These are phyloP conservation scores for Phycodurus eques DNA, from an alignment of 2,113 vertebrate genomes.

Conservation along the genomic window DNA sequence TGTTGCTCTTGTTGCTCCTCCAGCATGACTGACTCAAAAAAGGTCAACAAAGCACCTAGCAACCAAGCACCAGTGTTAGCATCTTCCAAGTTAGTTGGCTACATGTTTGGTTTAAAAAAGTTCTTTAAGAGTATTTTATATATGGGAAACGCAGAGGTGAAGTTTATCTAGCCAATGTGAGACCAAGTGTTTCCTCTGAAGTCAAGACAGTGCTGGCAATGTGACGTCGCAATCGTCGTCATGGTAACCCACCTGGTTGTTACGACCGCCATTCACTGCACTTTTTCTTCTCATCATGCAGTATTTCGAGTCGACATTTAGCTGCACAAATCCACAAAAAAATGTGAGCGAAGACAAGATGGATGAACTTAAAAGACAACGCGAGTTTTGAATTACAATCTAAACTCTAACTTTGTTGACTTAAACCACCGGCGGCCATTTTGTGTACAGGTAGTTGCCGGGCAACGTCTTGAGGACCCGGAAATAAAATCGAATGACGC, in stretches of 20 bases:
- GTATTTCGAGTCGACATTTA: no score
- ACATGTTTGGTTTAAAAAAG: neutral
- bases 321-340: no score
- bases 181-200: neutral
- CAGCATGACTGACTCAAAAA: conserved; percentile 20
- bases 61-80: neutral
- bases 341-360: no score
- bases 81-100: neutral
- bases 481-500: neutral
- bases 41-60: neutral
- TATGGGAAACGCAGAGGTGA: neutral
- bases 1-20: conserved; percentile 35
- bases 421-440: no score
- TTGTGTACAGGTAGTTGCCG: no score
- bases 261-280: neutral
- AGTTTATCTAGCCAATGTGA: neutral
- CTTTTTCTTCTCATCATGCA: neutral
- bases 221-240: neutral
- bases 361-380: no score
- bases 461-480: no score
- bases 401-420: no score
- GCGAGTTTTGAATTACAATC: no score
- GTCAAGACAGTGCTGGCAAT: neutral
- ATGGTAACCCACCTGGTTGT: neutral
- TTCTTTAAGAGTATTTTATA: neutral